These are phyloP conservation scores for Luperina testacea DNA, from an alignment of 2,888 invertebrate genomes.

Conservation along the genomic window DNA sequence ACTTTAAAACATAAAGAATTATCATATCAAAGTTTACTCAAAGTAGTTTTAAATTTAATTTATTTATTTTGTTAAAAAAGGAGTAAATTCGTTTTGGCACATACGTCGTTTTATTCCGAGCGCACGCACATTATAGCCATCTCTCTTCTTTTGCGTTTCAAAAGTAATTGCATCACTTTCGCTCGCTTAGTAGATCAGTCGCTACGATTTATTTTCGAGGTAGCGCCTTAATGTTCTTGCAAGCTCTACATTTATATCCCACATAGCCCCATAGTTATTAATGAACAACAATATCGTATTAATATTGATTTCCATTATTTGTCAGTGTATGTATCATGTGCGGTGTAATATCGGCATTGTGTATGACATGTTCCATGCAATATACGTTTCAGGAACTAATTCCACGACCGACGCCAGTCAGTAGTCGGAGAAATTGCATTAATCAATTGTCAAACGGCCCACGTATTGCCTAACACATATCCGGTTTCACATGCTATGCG, in stretches of 20 bases:
- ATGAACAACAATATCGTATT: slow-evolving; percentile 41
- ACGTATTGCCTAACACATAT: slow-evolving; percentile 75
- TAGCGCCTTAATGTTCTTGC: background rate
- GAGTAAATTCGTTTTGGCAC: too few relatives aligned
- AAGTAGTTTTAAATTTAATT: too few relatives aligned
- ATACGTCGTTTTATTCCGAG: too few relatives aligned
- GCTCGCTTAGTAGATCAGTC: too few relatives aligned
- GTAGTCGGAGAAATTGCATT: slow-evolving; percentile 84
- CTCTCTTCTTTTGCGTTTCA: too few relatives aligned
- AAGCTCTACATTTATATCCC: slow-evolving; percentile 6
- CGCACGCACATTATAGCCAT: too few relatives aligned
- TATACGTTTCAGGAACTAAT: slow-evolving; percentile 72
- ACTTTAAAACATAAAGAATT: too few relatives aligned
- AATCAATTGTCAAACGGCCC: slow-evolving; percentile 86
- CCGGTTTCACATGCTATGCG: slow-evolving; percentile 71
- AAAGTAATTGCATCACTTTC: too few relatives aligned
- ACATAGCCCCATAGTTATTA: slow-evolving; percentile 1
- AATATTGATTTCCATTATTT: slow-evolving; percentile 59
- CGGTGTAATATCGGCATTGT: slow-evolving; percentile 42
- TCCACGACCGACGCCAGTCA: slow-evolving; percentile 79
- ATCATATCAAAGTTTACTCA: too few relatives aligned
- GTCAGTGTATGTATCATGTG: slow-evolving; percentile 39
- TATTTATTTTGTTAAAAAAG: too few relatives aligned
- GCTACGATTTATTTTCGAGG: too few relatives aligned
- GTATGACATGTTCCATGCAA: slow-evolving; percentile 60